Conservation (phyloP, 1,140 invertebrate species). For the Atta colombica region DNA sequence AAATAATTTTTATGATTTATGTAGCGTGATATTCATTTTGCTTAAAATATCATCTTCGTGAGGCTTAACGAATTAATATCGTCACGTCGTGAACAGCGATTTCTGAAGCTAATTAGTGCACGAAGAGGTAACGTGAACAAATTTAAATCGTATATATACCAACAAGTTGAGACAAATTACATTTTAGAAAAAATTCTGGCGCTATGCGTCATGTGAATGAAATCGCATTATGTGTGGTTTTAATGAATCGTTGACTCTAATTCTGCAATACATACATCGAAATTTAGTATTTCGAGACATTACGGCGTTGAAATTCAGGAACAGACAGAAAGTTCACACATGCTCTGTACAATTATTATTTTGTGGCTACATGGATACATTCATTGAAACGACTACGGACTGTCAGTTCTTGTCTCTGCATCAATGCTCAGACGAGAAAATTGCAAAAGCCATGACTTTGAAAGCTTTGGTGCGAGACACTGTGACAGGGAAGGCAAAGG, state of each 20-base stretch:
- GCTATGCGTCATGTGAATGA: conserved; percentile 47
- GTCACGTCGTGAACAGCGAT: neutral
- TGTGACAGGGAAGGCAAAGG: neutral
- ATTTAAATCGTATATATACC: conserved; percentile 57
- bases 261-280: neutral
- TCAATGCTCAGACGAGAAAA: conserved; percentile 71
- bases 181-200: conserved; percentile 65
- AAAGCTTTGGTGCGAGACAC: conserved; percentile 47
- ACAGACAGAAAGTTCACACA: neutral
- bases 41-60: conserved; percentile 14
- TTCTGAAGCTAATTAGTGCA: conserved; percentile 23
- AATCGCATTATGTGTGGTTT: conserved; percentile 26
- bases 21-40: neutral
- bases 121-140: neutral
- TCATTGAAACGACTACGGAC: conserved; percentile 67
- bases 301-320: neutral
- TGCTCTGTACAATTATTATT: conserved; percentile 47
- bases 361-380: conserved; percentile 54
- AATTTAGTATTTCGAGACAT: conserved; percentile 19
- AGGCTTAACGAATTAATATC: conserved; percentile 16
- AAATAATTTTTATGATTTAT: conserved; percentile 9
- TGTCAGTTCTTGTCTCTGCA: conserved; percentile 14
- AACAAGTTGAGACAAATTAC: conserved; percentile 62
- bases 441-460: conserved; percentile 74
- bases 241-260: neutral